These are phyloP conservation scores for Anser brachyrhynchus DNA, from an alignment of 2,113 vertebrate species.

Conservation along the genomic window DNA sequence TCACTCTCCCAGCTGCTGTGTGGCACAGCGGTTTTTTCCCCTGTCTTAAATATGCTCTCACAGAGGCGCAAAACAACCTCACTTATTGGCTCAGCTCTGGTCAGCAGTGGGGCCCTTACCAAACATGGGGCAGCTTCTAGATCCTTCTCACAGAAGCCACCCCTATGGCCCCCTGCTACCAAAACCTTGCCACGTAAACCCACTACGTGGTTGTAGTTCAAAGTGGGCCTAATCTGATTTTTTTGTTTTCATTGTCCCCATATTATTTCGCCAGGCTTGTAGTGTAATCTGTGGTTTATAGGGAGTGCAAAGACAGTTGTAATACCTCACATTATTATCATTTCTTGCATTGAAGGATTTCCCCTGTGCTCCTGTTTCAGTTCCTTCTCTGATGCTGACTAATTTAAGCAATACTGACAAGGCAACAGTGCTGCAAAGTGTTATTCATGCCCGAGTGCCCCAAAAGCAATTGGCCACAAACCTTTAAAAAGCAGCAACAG, in stretches of 20 bases:
- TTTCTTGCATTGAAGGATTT: background rate
- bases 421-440: background rate
- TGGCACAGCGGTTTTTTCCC: too few relatives aligned
- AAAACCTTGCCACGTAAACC: too few relatives aligned
- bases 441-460: background rate
- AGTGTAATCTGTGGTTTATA: background rate
- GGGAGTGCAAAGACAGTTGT: background rate
- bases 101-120: too few relatives aligned
- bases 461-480: background rate
- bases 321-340: background rate
- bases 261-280: background rate
- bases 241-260: background rate
- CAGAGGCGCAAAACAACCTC: too few relatives aligned
- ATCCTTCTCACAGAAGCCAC: too few relatives aligned
- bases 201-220: background rate
- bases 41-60: too few relatives aligned
- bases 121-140: too few relatives aligned
- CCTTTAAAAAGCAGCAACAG: background rate
- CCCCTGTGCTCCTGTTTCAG: background rate
- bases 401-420: constrained; percentile 26
- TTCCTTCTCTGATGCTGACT: background rate
- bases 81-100: too few relatives aligned
- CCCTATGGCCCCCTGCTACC: too few relatives aligned
- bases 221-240: background rate
- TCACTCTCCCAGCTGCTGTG: too few relatives aligned